phyloP scores from a whole-genome alignment of 1,140 invertebrate genomes.

The Hestina assimilis region DNA sequence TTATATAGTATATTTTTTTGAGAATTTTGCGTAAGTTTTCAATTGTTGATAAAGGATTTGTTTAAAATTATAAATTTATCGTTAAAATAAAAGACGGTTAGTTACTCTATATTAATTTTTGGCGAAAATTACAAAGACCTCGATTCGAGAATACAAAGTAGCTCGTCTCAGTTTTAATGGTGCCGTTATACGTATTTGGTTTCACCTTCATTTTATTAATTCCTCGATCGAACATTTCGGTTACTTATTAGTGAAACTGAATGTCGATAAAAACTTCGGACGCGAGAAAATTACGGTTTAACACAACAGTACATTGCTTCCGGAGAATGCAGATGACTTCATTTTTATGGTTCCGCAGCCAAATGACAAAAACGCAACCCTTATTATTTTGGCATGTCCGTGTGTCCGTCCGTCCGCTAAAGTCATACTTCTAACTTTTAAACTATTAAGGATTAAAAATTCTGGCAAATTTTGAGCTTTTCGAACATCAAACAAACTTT shows the following conservation, averaged over 20 bases:
- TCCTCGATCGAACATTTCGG: conserved; percentile 23
- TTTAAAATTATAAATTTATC: too few relatives aligned
- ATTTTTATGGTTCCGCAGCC: too few relatives aligned
- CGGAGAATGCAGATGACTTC: background rate
- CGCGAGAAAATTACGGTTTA: background rate
- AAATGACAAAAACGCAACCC: background rate
- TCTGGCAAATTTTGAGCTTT: too few relatives aligned
- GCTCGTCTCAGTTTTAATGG: conserved; percentile 15
- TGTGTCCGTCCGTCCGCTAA: too few relatives aligned
- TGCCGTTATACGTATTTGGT: conserved; percentile 31
- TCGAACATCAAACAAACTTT: too few relatives aligned
- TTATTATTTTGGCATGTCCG: background rate
- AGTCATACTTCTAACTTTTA: too few relatives aligned
- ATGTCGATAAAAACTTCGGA: conserved; percentile 25
- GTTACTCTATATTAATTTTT: conserved; percentile 5
- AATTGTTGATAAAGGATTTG: too few relatives aligned
- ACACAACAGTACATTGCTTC: background rate
- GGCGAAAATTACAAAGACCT: conserved; percentile 19
- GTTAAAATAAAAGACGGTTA: background rate
- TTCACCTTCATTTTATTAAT: conserved; percentile 36
- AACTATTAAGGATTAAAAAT: too few relatives aligned
- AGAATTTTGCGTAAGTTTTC: too few relatives aligned
- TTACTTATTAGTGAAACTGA: conserved; percentile 20
- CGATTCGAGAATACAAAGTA: conserved; percentile 21
- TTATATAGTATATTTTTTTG: too few relatives aligned